A percentile compares a stretch with the other conserved stretches of the same genome.
These are phyloP conservation scores for Cheirogaleus medius DNA, from an alignment of 2,113 vertebrate genomes.

Conservation along the genomic window DNA sequence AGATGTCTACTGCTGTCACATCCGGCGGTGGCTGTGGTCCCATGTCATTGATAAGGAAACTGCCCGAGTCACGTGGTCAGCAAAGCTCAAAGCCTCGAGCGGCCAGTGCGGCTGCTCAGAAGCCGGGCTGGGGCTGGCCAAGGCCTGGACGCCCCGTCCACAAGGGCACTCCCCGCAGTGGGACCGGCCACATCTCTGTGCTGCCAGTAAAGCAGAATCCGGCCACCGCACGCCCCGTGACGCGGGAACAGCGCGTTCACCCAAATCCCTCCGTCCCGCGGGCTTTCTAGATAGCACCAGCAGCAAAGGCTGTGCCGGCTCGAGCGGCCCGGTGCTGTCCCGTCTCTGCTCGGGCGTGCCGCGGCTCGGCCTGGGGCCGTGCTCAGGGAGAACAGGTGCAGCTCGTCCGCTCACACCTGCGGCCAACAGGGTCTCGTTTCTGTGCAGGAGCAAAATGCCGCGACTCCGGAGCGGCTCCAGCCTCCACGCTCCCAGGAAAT, in stretches of 20 bases:
- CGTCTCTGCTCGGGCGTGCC: too few species aligned
- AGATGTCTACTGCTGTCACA: not conserved
- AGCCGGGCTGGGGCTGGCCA: too few species aligned
- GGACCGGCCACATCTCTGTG: not conserved
- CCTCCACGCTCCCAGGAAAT: not conserved
- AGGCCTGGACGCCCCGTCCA: not conserved
- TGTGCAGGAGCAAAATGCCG: not conserved
- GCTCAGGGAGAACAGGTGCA: too few species aligned
- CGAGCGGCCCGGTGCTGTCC: too few species aligned
- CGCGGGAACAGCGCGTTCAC: not conserved
- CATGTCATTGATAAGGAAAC: not conserved
- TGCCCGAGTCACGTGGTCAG: not conserved
- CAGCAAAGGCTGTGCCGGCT: not conserved
- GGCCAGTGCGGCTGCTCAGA: not conserved
- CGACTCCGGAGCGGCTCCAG: accelerated
- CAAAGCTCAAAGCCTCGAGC: not conserved
- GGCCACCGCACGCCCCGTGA: accelerated
- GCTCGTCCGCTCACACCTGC: not conserved
- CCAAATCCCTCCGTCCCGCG: too few species aligned
- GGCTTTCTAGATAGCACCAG: not conserved
- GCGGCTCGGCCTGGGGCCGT: too few species aligned
- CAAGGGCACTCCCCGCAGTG: not conserved
- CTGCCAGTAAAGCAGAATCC: accelerated
- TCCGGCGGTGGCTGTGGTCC: too few species aligned
- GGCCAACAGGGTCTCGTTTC: accelerated